Conservation (phyloP, 2,888 invertebrate genomes). For the Hydroisotoma schaefferi region DNA sequence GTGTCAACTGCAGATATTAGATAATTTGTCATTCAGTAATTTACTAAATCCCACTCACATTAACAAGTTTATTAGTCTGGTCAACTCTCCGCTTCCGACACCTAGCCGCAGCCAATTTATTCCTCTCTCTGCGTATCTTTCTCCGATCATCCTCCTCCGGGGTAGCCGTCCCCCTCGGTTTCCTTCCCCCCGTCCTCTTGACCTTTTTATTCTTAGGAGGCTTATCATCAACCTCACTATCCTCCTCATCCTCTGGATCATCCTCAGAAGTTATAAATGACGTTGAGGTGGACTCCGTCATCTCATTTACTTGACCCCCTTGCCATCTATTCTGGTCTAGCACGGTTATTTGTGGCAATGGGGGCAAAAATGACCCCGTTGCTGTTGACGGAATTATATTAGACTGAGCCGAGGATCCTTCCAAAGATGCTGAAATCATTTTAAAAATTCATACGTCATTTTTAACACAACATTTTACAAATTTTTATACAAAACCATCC, state of each 20-base stretch:
- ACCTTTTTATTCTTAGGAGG: neutral
- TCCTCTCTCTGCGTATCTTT: slow-evolving; percentile 81
- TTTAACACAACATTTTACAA: no score
- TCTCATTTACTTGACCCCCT: slow-evolving; percentile 34
- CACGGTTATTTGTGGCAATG: slow-evolving; percentile 18
- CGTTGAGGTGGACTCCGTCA: neutral
- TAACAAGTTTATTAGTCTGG: slow-evolving; percentile 84
- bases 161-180: slow-evolving; percentile 5
- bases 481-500: no score
- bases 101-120: slow-evolving; percentile 95
- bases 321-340: slow-evolving; percentile 39
- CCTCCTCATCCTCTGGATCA: neutral
- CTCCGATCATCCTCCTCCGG: slow-evolving; percentile 89
- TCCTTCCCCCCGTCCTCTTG: slow-evolving; percentile 9
- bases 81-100: slow-evolving; percentile 95
- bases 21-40: no score
- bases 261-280: neutral
- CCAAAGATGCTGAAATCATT: slow-evolving; percentile 1
- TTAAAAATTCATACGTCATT: neutral
- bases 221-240: slow-evolving; percentile 21
- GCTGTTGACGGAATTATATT: slow-evolving; percentile 6
- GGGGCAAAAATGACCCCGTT: slow-evolving; percentile 33
- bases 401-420: slow-evolving; percentile 1
- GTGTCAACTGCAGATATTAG: no score
- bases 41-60: slow-evolving; percentile 58